phyloP scores from a whole-genome alignment of 2,113 vertebrate genomes.

The Indri indri region DNA sequence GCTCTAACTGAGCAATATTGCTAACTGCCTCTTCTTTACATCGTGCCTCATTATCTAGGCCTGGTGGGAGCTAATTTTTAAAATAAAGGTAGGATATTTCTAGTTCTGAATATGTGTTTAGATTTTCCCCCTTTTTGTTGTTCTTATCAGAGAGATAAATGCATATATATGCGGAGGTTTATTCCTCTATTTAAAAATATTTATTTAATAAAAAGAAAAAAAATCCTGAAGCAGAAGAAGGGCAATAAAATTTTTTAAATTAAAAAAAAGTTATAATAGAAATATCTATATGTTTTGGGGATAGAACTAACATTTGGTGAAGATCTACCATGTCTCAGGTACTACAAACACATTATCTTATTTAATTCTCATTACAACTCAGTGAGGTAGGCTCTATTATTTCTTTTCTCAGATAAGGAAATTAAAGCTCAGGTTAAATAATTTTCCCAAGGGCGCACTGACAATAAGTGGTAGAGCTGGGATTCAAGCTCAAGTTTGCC shows the following conservation, averaged over 20 bases:
- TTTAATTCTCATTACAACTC: neutral
- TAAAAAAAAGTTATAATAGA: neutral
- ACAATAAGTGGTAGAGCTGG: neutral
- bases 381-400: neutral
- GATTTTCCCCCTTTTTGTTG: neutral
- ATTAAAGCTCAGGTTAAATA: neutral
- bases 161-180: neutral
- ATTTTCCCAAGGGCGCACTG: neutral
- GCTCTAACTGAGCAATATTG: neutral
- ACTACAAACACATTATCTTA: neutral
- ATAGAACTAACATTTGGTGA: neutral
- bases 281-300: neutral
- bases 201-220: neutral
- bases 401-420: neutral
- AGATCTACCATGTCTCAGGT: neutral
- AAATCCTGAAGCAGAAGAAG: too few species aligned
- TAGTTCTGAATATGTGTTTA: neutral
- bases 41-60: neutral
- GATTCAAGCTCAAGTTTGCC: neutral
- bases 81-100: neutral
- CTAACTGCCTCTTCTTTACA: neutral
- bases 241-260: too few species aligned
- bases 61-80: neutral
- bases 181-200: neutral
- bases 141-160: neutral